Conservation (phyloP, 2,113 vertebrate species). For the Symphodus melops region DNA sequence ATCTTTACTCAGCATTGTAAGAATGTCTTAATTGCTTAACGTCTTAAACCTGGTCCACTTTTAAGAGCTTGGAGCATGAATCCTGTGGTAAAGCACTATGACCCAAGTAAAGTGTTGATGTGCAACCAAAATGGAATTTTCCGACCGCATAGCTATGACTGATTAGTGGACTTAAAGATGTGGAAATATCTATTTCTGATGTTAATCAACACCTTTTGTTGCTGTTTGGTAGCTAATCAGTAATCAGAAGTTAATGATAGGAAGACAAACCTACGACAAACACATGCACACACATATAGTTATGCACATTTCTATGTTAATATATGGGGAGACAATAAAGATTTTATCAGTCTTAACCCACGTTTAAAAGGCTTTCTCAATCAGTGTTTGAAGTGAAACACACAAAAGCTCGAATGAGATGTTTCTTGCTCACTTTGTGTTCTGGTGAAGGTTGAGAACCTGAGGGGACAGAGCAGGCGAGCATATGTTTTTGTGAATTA, state of each 20-base stretch:
- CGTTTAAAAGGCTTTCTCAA: neutral
- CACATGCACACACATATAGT: neutral
- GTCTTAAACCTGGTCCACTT: neutral
- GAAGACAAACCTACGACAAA: neutral
- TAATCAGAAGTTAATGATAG: constrained; percentile 15
- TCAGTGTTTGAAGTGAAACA: neutral
- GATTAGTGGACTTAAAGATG: constrained; percentile 35
- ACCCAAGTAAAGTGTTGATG: constrained; percentile 56
- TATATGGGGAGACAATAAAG: neutral
- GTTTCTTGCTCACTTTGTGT: constrained; percentile 18
- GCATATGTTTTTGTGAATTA: neutral
- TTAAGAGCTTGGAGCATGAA: constrained; percentile 18
- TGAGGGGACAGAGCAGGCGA: constrained; percentile 35
- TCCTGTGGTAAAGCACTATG: constrained; percentile 43
- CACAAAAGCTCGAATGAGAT: neutral
- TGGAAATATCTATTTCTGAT: constrained; percentile 1
- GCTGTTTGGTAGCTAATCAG: constrained; percentile 26
- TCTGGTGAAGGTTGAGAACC: constrained; percentile 48
- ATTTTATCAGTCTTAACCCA: neutral
- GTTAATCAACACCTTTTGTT: constrained; percentile 35
- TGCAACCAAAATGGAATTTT: constrained; percentile 42
- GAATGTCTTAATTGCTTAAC: neutral
- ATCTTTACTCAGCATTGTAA: neutral
- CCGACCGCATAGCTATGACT: constrained; percentile 28
- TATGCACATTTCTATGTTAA: neutral